These are phyloP conservation scores for Apis florea DNA, from an alignment of 1,140 invertebrate genomes.

Conservation along the genomic window DNA sequence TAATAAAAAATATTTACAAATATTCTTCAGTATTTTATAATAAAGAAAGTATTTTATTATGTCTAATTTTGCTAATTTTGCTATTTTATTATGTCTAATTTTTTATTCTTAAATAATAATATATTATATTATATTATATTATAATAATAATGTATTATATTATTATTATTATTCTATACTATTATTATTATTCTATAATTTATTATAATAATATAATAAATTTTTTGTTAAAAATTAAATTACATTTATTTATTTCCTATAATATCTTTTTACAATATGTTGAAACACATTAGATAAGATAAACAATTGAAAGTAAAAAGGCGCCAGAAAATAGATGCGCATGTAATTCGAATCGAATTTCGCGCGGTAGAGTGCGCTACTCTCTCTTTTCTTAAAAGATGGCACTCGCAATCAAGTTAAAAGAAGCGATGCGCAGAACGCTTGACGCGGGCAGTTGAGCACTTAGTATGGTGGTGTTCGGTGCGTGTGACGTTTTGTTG, in stretches of 20 bases:
- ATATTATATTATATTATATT: no score
- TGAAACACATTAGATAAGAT: neutral
- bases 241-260: no score
- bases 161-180: no score
- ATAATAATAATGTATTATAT: no score
- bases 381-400: accelerated
- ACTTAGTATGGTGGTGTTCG: constrained; percentile 17
- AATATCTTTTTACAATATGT: neutral
- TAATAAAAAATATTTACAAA: neutral
- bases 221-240: no score
- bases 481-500: neutral
- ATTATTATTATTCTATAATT: no score
- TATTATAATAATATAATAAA: no score
- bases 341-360: constrained; percentile 6
- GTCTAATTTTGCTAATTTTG: neutral
- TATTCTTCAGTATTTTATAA: neutral
- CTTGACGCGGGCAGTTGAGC: neutral
- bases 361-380: neutral
- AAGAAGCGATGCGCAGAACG: neutral
- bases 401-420: accelerated
- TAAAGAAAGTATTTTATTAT: no score
- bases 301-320: neutral
- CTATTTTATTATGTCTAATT: no score
- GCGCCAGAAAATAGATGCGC: no score
- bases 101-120: no score